Evolutionary conservation across 2,888 invertebrate genomes (phyloP).

Genomic region (Spodoptera littoralis): DNA sequence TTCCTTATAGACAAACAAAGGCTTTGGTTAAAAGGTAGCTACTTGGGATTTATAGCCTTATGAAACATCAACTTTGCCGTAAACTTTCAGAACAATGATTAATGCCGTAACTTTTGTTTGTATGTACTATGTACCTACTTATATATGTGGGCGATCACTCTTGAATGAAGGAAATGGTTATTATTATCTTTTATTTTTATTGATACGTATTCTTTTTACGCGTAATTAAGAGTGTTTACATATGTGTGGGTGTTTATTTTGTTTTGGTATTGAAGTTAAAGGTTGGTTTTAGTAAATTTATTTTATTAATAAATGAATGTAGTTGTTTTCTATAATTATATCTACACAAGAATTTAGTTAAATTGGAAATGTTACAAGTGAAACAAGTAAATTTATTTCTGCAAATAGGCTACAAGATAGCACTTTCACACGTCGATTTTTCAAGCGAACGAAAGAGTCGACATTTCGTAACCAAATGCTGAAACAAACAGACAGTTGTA

Average conservation of each 20-base stretch:
- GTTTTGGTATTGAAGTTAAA: no score
- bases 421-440: no score
- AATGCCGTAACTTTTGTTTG: slow-evolving; percentile 44
- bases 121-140: slow-evolving; percentile 21
- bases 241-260: not conserved
- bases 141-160: slow-evolving; percentile 24
- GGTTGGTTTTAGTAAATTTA: no score
- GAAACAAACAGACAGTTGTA: no score
- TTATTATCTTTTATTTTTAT: slow-evolving; percentile 29
- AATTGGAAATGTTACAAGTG: no score
- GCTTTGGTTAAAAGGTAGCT: slow-evolving; percentile 55
- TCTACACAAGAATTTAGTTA: no score
- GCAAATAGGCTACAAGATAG: no score
- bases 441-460: no score
- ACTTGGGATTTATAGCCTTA: slow-evolving; percentile 63
- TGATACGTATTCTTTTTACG: slow-evolving; percentile 13
- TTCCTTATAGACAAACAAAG: slow-evolving; percentile 62
- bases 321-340: no score
- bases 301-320: no score
- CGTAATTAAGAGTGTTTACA: not conserved
- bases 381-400: no score
- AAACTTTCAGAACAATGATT: slow-evolving; percentile 50
- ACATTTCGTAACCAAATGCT: no score
- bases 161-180: slow-evolving; percentile 20
- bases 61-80: slow-evolving; percentile 60